Evolutionary conservation across 2,797 vertebrate genomes (phyloP), one percentile per base, ranked within the genome.

Genomic region (Gallirallus australis): DNA sequence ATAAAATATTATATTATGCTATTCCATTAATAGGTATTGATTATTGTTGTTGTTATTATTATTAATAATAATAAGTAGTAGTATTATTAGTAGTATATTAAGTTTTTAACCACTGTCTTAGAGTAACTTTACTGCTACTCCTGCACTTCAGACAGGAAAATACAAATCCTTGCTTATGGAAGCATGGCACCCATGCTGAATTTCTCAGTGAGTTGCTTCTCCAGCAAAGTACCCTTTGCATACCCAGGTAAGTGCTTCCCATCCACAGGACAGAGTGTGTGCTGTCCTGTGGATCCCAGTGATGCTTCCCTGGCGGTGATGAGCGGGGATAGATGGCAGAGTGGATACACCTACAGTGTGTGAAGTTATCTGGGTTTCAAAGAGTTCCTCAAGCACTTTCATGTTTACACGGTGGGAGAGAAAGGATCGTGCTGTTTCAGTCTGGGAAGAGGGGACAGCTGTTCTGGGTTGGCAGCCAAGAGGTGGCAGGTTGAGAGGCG

Each of bases 351-450:
- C 45, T 37, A 1, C 0, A 4, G 5, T 1, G 2, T 15, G 19
- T 31, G 35, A 35, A 30, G 48, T 71, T 57, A 40, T 25, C 76
- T 59, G 28, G 37, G 48, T 40, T 83, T 37, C 28, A 68, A 83
- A 85, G 39, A 9, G 17, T 87, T 42, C 39, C n/a, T 87, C 1
- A 5, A 70, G 12, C 28, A 47, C 37, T 64, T 91, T 19, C 1
- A 0, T 47, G 6, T 69, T 90, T 52, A 40, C 40, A 42, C 0
- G 0, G 0, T 68, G 25, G 69, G 61, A 86, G 30, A 65, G 45
- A 33, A 73, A 61, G 5, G 7, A 61, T 54, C 3, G 1, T 65
- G 24, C 23, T 94, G 25, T 57, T 40, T 78, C 65, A 35, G 25
- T 37, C 48, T 81, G 45, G 48, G n/a, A 28, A 89, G 15, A 53